A percentile compares a stretch with the other conserved stretches of the same genome.
Evolutionary conservation across 2,888 invertebrate species (phyloP).

Genomic region (Perizoma flavofasciatum): DNA sequence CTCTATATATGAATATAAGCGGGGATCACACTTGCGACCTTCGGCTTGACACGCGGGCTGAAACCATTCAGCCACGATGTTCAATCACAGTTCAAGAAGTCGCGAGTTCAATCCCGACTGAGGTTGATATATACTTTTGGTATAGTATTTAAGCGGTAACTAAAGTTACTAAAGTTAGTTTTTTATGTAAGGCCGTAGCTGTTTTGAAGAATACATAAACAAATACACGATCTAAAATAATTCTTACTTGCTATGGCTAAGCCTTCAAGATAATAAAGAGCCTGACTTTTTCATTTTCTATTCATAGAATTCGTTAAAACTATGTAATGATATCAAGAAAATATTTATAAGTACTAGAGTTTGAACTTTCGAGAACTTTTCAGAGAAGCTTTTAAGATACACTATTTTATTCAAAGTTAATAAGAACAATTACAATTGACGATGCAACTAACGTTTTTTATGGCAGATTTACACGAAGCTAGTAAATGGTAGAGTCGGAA

Average conservation of each 20-base stretch:
- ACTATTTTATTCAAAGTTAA: conserved; percentile 19
- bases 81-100: no score
- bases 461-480: conserved; percentile 22
- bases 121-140: no score
- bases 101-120: no score
- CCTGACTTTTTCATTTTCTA: conserved; percentile 8
- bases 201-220: conserved; percentile 1
- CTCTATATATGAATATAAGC: no score
- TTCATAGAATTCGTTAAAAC: conserved; percentile 22
- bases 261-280: conserved; percentile 22
- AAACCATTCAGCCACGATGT: no score
- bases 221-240: conserved; percentile 20
- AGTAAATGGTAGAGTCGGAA: conserved; percentile 8
- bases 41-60: no score
- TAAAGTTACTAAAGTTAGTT: no score
- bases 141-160: no score
- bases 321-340: conserved; percentile 27
- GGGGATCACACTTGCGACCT: no score
- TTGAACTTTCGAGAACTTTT: conserved; percentile 31
- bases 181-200: background rate
- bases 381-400: conserved; percentile 15
- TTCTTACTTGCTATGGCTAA: conserved; percentile 34
- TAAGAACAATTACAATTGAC: conserved; percentile 53
- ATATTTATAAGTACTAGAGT: conserved; percentile 24
- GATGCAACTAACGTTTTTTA: conserved; percentile 49